Evolutionary conservation across 2,797 vertebrate genomes (phyloP), one percentile per base, ranked within the genome.

Genomic region (Sebastes diaconus): DNA sequence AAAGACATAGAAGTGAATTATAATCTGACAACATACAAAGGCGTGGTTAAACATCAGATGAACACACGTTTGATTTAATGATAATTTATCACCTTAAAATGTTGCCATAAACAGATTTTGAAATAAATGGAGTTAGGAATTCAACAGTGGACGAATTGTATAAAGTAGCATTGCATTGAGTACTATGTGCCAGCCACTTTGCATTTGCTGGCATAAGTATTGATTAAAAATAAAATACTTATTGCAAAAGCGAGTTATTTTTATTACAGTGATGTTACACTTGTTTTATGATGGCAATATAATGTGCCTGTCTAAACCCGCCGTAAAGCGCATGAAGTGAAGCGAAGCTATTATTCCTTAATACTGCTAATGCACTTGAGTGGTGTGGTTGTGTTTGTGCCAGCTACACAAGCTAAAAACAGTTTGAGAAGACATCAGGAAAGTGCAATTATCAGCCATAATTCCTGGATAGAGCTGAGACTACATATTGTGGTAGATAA

Each of bases 271-370:
- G 24, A 55, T 60, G 27, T 71, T 68, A 30, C 32, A 59, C 36
- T 34, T 24, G 50, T 65, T 86, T 83, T 74, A 74, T 57, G 66
- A 71, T 32, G 0, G 46, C 11, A 27, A 55, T 78, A 57, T 75
- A 66, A 67, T 24, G 39, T 70, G 20, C 32, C 73, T 61, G 36
- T 58, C 20, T 16, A 57, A 73, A 69, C 20, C 7, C 3, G 52
- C 29, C 6, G 54, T 58, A 27, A 80, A 77, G 24, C 6, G 29
- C 20, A 4, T 39, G 12, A 54, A 14, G 27, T 54, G 32, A 69
- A 57, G 58, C 61, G 27, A 69, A 57, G 59, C 63, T 8, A 22
- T 75, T n/a, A 63, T 59, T 81, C 27, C 3, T 66, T 36, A 64
- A 79, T 72, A 34, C 13, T 29, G 30, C 42, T 68, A 73, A 77